Evolutionary conservation across 2,888 invertebrate genomes (phyloP), one percentile per base, ranked within the genome.

Genomic region (Tiphia femorata): DNA sequence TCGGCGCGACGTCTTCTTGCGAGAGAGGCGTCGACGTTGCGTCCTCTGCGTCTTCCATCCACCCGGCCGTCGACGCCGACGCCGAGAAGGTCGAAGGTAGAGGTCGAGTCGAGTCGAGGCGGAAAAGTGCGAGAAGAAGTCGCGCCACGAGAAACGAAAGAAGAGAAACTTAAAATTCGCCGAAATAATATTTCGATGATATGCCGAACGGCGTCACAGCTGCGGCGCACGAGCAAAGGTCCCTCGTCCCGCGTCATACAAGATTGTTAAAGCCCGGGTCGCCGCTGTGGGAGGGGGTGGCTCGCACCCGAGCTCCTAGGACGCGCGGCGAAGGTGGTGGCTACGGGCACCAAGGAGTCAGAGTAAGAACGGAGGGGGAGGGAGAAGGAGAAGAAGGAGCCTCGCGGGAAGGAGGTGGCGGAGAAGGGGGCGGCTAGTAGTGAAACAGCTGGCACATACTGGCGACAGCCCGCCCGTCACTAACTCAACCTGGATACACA

Each of bases 391-490:
- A 38, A 25, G 54, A 51, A 43, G 38, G 29, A 43, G 49, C 42
- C 40, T 35, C 29, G 50, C 14, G 25, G 47, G 27, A 23, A 27
- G 35, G 58, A 8, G 44, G 14, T 2, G 47, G 53, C 17, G 44
- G 20, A 49, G 44, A 47, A 33, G 44, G 21, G 49, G 30, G 55
- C 40, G 70, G 77, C 76, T 77, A 80, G 79, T 76, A 77, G 77
- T 66, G 78, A 72, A 81, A 78, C 82, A 82, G 82, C 82, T 81
- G 81, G 79, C 74, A 78, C 81, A 77, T 65, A 75, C 73, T 70
- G 77, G 80, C 81, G 79, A 78, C 81, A 82, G 81, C 79, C 70
- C 79, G 80, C 78, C 75, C 77, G 76, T 81, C 81, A 81, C 81
- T 80, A 81, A 82, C 80, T 82, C 81, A 81, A 79, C 75, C 77